These are phyloP conservation scores for Aphelenchoides besseyi DNA, from an alignment of 1,140 invertebrate species.

Conservation along the genomic window DNA sequence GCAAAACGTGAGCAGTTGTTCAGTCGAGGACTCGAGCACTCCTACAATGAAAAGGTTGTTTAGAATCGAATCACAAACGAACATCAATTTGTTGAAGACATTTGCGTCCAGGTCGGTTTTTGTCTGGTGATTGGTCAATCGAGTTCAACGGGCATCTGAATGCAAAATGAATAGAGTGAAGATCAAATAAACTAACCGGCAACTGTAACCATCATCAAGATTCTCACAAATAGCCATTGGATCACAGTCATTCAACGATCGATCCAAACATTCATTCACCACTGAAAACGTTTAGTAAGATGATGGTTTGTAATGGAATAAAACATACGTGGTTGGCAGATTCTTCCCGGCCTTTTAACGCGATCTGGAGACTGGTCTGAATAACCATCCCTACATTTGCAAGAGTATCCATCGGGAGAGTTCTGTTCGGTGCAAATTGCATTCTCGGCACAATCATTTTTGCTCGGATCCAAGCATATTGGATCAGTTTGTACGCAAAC, in stretches of 20 bases:
- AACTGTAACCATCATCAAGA: slow-evolving; percentile 53
- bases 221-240: slow-evolving; percentile 60
- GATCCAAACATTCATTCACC: slow-evolving; percentile 62
- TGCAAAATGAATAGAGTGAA: slow-evolving; percentile 27
- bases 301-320: too few species aligned
- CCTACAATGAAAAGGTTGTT: slow-evolving; percentile 20
- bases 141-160: slow-evolving; percentile 57
- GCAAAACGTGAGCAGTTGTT: slow-evolving; percentile 61
- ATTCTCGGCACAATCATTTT: slow-evolving; percentile 59
- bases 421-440: slow-evolving; percentile 57
- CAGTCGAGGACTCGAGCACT: slow-evolving; percentile 46
- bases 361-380: slow-evolving; percentile 54
- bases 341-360: slow-evolving; percentile 47
- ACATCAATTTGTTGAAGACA: slow-evolving; percentile 54
- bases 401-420: slow-evolving; percentile 47
- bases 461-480: slow-evolving; percentile 54
- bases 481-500: slow-evolving; percentile 51
- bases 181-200: neutral
- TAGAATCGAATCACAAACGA: too few species aligned
- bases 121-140: slow-evolving; percentile 60
- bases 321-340: too few species aligned
- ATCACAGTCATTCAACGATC: slow-evolving; percentile 60
- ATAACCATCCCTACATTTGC: slow-evolving; percentile 60
- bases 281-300: too few species aligned
- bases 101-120: slow-evolving; percentile 49